A percentile compares a stretch with the other conserved stretches of the same genome.
Evolutionary conservation across 2,113 vertebrate species (phyloP).

Genomic region (Symphodus melops): DNA sequence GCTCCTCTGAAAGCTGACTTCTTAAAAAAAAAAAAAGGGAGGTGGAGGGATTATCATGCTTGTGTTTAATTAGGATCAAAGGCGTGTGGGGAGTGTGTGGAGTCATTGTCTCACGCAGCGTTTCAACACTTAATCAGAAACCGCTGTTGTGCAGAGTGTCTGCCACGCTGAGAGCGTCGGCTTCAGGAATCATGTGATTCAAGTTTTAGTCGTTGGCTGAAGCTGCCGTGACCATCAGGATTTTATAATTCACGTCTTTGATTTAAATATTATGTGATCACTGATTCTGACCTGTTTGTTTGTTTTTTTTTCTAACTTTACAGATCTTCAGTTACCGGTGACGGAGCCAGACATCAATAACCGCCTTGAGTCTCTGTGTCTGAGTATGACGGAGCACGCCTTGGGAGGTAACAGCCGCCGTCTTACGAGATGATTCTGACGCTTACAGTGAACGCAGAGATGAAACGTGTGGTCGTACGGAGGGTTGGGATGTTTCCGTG

Average conservation of each 20-base stretch:
- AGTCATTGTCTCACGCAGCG: not conserved
- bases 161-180: not conserved
- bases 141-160: not conserved
- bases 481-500: not conserved
- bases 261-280: not conserved
- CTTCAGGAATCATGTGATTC: not conserved
- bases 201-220: not conserved
- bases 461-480: not conserved
- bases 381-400: constrained; percentile 99
- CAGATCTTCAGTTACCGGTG: constrained; percentile 95
- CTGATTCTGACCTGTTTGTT: constrained; percentile 16
- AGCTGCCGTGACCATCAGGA: not conserved
- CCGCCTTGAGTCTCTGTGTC: constrained; percentile 98
- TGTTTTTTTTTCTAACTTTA: not conserved
- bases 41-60: not conserved
- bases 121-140: not conserved
- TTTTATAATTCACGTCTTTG: not conserved
- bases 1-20: not conserved
- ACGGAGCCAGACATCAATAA: constrained; percentile 99
- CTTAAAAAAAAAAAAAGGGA: not conserved
- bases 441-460: not conserved
- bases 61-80: not conserved
- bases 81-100: not conserved
- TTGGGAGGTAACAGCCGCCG: constrained; percentile 88
- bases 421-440: not conserved